A percentile compares a stretch with the other conserved stretches of the same genome.
Evolutionary conservation across 2,797 vertebrate species (phyloP).

Genomic region (Avahi laniger): DNA sequence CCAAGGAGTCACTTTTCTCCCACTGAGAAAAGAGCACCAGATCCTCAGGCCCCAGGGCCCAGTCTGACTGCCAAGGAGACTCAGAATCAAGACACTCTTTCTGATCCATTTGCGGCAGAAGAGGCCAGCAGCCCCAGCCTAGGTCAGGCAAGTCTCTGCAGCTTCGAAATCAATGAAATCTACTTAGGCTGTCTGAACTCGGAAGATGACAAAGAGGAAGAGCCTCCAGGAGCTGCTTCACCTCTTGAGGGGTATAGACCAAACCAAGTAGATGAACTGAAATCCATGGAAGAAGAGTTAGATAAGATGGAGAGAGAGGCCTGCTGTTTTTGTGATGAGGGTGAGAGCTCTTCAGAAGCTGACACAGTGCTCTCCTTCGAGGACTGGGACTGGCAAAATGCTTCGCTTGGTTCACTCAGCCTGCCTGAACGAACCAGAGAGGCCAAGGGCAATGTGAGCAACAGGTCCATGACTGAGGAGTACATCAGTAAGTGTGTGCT

Average conservation of each 20-base stretch:
- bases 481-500: constrained; percentile 80
- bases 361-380: constrained; percentile 57
- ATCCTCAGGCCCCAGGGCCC: not conserved
- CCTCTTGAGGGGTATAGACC: not conserved
- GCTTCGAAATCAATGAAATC: constrained; percentile 85
- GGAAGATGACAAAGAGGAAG: constrained; percentile 19
- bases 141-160: constrained; percentile 77
- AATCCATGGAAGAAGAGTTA: constrained; percentile 65
- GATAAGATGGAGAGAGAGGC: constrained; percentile 46
- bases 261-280: constrained; percentile 36
- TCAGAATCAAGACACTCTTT: not conserved
- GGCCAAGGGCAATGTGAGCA: not conserved
- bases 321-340: not conserved
- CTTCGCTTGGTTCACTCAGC: not conserved
- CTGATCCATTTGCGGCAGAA: not conserved
- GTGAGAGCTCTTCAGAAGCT: constrained; percentile 22
- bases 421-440: not conserved
- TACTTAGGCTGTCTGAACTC: constrained; percentile 73
- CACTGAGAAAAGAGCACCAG: not conserved
- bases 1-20: not conserved
- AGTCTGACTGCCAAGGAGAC: not conserved
- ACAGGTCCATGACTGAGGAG: constrained; percentile 63
- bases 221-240: not conserved
- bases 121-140: constrained; percentile 43
- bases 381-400: constrained; percentile 60